Base-by-base conservation (phyloP, 2,888 invertebrate species). In the Lacanobia wlatinum region DNA sequence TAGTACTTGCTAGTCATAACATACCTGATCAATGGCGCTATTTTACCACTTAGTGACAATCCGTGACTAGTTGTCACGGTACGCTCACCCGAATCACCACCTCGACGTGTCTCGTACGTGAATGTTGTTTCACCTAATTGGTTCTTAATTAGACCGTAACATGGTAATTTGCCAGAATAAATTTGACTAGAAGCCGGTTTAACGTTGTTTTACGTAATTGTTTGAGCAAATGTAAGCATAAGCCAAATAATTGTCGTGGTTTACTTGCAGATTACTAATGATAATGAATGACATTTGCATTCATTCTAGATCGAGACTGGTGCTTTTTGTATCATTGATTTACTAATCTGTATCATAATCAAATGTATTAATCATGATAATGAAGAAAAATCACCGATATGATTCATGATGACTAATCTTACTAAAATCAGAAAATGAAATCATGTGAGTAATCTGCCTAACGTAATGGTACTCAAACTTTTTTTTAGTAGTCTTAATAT, bases 71-170 rank as follows among this genome's bases (percentile, higher is more conserved):
- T n/a, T n/a, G n/a, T n/a, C n/a, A n/a, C n/a, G n/a, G n/a, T n/a
- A n/a, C n/a, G n/a, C n/a, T n/a, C 75, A 75, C 40, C 40, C 67
- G 59, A 68, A 43, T 76, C 40, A 75, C 60, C 55, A 46, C 58
- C 21, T 55, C 75, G 75, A 71, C 69, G 61, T 70, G 74, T 82
- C 80, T 74, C 70, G 69, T 77, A 72, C 55, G 62, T 73, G 34
- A 63, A 34, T 71, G 48, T 73, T 61, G 66, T 68, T 68, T 23
- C 63, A 66, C 66, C 63, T 74, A 78, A 85, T 80, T 67, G 75
- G 38, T 61, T 75, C n/a, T 53, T 78, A 81, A 86, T 79, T 76
- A 80, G 78, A 82, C 76, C 86, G 86, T 76, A 70, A 70, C 76
- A 53, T 67, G 52, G 48, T 64, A 80, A 77, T 82, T 85, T 50